Conservation (phyloP, 1,140 invertebrate species). For the Sipha flava region DNA sequence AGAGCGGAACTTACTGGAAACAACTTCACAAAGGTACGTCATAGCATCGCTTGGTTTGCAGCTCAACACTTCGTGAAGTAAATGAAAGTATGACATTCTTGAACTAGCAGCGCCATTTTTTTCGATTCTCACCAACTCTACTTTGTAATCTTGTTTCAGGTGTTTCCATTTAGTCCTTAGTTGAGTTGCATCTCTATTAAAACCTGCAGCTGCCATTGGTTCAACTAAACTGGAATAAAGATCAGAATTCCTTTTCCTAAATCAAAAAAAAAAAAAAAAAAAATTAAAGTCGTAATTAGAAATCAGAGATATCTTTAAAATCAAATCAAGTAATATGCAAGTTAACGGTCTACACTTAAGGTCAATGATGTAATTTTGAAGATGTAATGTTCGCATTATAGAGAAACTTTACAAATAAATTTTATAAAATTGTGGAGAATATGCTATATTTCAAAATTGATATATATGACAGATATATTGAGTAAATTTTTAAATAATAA, state of each 20-base stretch:
- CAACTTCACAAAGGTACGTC: conserved; percentile 15
- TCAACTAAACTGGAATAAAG: conserved; percentile 14
- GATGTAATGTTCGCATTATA: too few species aligned
- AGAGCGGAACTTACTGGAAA: not conserved
- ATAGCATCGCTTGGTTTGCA: conserved; percentile 10
- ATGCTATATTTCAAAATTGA: too few species aligned
- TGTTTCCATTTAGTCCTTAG: conserved; percentile 22
- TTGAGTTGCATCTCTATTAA: conserved; percentile 12
- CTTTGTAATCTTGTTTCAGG: conserved; percentile 21
- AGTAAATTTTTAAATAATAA: too few species aligned
- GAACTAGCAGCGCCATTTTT: not conserved
- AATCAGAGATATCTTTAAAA: too few species aligned
- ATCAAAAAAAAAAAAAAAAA: not conserved
- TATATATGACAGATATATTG: too few species aligned
- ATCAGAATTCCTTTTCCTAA: conserved; percentile 22
- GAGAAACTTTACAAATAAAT: too few species aligned
- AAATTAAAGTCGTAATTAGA: not conserved
- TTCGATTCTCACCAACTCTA: conserved; percentile 13
- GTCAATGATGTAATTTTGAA: too few species aligned
- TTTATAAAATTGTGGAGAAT: too few species aligned
- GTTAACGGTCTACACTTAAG: too few species aligned
- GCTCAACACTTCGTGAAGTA: conserved; percentile 10
- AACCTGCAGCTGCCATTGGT: conserved; percentile 14
- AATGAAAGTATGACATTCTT: conserved; percentile 16
- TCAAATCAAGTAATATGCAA: too few species aligned